A percentile compares a stretch with the other conserved stretches of the same genome.
Evolutionary conservation across 2,888 invertebrate species (phyloP).

Genomic region (Ceraclea dissimilis): DNA sequence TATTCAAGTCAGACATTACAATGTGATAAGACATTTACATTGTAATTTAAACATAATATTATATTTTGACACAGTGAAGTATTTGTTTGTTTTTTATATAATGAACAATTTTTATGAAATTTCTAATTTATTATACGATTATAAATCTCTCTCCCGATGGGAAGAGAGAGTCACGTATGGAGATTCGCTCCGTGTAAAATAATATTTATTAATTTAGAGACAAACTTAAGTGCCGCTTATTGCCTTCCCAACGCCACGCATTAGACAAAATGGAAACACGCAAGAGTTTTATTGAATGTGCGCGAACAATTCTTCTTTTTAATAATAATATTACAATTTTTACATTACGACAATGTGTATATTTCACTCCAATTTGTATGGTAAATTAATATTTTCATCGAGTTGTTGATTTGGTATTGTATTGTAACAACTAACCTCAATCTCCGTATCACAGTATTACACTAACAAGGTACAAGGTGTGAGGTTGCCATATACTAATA

Average conservation of each 20-base stretch:
- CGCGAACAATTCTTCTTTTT: constrained; percentile 14
- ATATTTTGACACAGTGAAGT: background rate
- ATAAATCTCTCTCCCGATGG: background rate
- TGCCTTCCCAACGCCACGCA: constrained; percentile 24
- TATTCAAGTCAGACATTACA: background rate
- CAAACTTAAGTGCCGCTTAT: constrained; percentile 24
- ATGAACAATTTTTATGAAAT: constrained; percentile 7
- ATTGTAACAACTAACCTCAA: constrained; percentile 10
- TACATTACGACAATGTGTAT: constrained; percentile 8
- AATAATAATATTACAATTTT: constrained; percentile 7
- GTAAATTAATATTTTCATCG: constrained; percentile 4
- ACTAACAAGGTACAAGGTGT: background rate
- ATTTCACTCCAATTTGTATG: constrained; percentile 9
- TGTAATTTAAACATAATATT: no score
- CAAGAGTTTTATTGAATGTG: constrained; percentile 7
- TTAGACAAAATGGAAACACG: constrained; percentile 14
- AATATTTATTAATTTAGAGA: constrained; percentile 15
- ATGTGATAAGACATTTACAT: background rate
- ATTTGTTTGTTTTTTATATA: constrained; percentile 4
- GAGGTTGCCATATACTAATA: background rate
- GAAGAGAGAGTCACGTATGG: background rate
- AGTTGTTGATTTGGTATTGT: constrained; percentile 15
- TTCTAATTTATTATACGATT: background rate
- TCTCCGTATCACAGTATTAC: background rate
- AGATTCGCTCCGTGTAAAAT: constrained; percentile 1